Base-by-base conservation (phyloP, 2,113 vertebrate genomes). In the Tichodroma muraria region DNA sequence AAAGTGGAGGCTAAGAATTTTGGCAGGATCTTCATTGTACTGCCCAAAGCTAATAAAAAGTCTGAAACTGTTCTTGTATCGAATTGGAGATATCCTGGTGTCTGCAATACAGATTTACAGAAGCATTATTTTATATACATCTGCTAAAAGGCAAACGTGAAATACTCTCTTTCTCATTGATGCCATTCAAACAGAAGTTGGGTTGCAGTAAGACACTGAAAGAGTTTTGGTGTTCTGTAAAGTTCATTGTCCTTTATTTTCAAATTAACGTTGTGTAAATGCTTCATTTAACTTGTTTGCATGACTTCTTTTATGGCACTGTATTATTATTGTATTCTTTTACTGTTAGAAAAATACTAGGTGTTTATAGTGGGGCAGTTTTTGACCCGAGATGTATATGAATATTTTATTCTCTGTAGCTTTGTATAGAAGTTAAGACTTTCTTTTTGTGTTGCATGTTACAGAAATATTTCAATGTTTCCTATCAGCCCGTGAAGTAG, bases 401-500 rank as follows among this genome's bases (percentile, higher is more conserved):
- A 96, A 54, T 96, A 54, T 95, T 96, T 95, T 57, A 30, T 94
- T 89, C 45, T 90, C 9, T 94, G 88, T 94, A 85, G 88, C 52
- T 96, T 88, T 96, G 93, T 96, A 93, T 97, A 95, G 93, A 95
- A 95, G 94, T 97, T 98, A 97, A 98, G 97, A 98, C 96, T 80
- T 97, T 98, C 86, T 98, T 98, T 98, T 98, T 98, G 97, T 98
- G 96, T 98, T 97, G 97, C 97, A 97, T 90, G 94, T 98, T 98
- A 97, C 98, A 99, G 99, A 99, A 99, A 99, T 99, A 97, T 99
- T 99, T 99, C 99, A 99, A 96, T 99, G 99, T 99, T 99, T 99
- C 98, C 98, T 99, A 98, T 99, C 99, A 98, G 99, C 99, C 91
- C 98, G 99, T 95, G 99, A 99, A 95, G 98, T 99, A 85, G 99